Conservation (phyloP, 2,113 vertebrate species). For the Rhadina sibilatrix region DNA sequence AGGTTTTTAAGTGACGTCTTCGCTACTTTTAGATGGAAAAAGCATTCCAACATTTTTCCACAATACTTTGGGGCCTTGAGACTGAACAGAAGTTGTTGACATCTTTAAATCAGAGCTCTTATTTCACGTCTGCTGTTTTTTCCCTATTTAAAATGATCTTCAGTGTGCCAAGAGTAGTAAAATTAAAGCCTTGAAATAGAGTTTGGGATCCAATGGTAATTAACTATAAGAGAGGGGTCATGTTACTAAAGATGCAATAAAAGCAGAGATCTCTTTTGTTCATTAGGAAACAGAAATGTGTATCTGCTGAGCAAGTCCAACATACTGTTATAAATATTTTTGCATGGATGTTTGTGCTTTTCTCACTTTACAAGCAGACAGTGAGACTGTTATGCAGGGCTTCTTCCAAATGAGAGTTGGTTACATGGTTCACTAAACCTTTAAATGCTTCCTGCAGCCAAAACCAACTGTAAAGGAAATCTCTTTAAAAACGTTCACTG, state of each 20-base stretch:
- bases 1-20: constrained; percentile 12
- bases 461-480: background rate
- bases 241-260: background rate
- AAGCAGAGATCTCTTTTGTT: background rate
- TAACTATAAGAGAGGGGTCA: background rate
- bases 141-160: background rate
- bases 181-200: constrained; percentile 38
- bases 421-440: background rate
- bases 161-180: constrained; percentile 35
- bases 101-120: constrained; percentile 44
- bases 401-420: background rate
- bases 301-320: background rate
- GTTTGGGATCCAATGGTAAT: background rate
- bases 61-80: constrained; percentile 25
- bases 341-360: background rate
- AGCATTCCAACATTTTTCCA: constrained; percentile 41
- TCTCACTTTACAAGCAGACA: background rate
- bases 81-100: constrained; percentile 55
- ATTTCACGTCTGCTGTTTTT: constrained; percentile 40
- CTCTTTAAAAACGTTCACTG: background rate
- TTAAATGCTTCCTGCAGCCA: background rate
- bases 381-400: background rate
- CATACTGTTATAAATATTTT: background rate
- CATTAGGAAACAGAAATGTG: background rate
- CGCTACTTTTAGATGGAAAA: constrained; percentile 29